phyloP scores from a whole-genome alignment of 2,797 vertebrate species.

The Alectoris magna region DNA sequence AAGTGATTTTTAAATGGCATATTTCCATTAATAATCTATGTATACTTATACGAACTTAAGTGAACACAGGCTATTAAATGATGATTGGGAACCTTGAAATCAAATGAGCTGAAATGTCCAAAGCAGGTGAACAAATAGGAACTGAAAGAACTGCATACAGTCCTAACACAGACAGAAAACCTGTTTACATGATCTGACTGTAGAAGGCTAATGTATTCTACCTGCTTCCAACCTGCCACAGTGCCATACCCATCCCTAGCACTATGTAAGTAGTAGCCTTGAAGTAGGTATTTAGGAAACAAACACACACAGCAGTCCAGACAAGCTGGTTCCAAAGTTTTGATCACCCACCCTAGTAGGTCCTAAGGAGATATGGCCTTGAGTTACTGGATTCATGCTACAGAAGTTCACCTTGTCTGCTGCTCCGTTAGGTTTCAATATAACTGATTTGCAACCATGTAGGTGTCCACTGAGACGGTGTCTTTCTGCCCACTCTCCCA shows the following conservation, averaged over 20 bases:
- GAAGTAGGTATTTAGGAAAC: not conserved
- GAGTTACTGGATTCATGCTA: accelerated
- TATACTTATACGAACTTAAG: not conserved
- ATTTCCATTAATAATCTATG: not conserved
- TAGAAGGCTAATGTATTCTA: not conserved
- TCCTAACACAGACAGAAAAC: not conserved
- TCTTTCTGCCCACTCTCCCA: not conserved
- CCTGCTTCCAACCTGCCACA: not conserved
- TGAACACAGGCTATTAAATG: not conserved
- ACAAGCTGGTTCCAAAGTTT: not conserved
- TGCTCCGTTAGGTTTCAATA: not conserved
- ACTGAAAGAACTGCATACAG: not conserved
- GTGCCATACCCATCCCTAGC: not conserved
- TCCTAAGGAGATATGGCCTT: not conserved
- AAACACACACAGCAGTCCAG: not conserved
- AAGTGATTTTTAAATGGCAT: not conserved
- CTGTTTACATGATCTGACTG: not conserved
- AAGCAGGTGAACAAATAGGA: not conserved
- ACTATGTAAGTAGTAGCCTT: not conserved
- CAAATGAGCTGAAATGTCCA: not conserved
- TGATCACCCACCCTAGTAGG: not conserved
- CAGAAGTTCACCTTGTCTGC: not conserved
- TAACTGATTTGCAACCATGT: not conserved
- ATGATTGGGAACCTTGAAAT: not conserved
- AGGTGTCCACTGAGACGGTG: not conserved